Base-by-base conservation (phyloP, 2,113 vertebrate genomes). In the Chitala chitala region DNA sequence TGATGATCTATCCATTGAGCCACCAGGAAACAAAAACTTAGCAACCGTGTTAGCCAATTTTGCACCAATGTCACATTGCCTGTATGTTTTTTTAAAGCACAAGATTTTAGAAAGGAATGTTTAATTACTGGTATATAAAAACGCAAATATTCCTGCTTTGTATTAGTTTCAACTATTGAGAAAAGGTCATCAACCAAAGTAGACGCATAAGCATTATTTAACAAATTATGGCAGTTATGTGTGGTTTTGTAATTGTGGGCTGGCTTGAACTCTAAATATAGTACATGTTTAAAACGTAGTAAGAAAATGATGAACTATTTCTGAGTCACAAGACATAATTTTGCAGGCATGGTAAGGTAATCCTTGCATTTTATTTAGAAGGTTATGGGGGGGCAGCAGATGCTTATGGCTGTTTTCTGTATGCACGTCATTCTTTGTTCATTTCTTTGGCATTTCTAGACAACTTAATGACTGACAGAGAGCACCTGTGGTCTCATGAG, bases 381-480 rank as follows among this genome's bases (percentile, higher is more conserved):
- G 64, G 42, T 3, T 68, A 13, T 0, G 5, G 22, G 15, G 42
- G 22, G 12, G 42, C 22, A n/a, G n/a, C 29, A 1, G 40, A 17
- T 46, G 42, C 22, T 31, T 26, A 26, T 13, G 2, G 42, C 26
- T 29, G 42, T 38, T 15, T 29, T 10, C 20, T 2, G 2, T 46
- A 26, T 6, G 22, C 64, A 10, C 22, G 42, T 68, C 42, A 68
- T 46, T 24, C 42, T 26, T 24, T 4, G 1, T 1, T 10, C 24
- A 12, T 68, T 26, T 46, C n/a, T 46, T 4, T 2, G 2, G 24
- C 24, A 12, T 68, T 26, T 46, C n/a, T 46, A 17, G 24, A 46
- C 63, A 42, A 9, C 63, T 44, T 65, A 42, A 42, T 65, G 63
- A 65, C 38, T 44, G 63, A 65, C 64, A 48, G 64, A 66, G 40